Base-by-base conservation (phyloP, 2,113 vertebrate species). In the Paracanthobrama guichenoti region DNA sequence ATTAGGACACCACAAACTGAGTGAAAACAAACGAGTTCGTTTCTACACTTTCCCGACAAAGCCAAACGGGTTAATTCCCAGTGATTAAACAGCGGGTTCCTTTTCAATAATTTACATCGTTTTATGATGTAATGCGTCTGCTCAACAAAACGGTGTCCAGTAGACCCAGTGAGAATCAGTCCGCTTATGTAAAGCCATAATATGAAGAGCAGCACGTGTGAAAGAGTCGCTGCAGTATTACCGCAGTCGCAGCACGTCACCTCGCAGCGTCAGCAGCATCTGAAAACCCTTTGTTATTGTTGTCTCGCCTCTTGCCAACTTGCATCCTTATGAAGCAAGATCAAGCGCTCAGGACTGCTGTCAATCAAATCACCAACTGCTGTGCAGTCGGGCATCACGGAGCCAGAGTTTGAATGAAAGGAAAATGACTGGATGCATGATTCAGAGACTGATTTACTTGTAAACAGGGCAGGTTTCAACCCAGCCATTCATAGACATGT, bases 241-340 rank as follows among this genome's bases (percentile, higher is more conserved):
- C 87, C 74, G 87, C 85, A 86, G 85, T 86, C 84, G 46, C 77
- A 81, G 74, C 80, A 85, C 78, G 85, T 82, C 81, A 86, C 78
- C 67, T 62, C 53, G 82, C 87, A 48, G 69, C 73, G 82, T 86
- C 87, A 88, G 87, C 87, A 82, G 64, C 74, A 84, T 50, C 77
- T 77, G 71, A 81, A 69, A 86, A 44, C 57, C 77, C 44, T 72
- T 78, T 88, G 79, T 79, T 87, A 79, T 77, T 31, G 55, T 60
- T 69, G 7, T 79, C 22, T 79, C 57, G 83, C 69, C 60, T 86
- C 64, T 75, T 79, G 79, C 83, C 84, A 85, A 55, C 84, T 86
- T 71, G 46, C 83, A 78, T 74, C 80, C 78, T 53, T 50, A 44
- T 62, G 75, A 72, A 55, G 66, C 69, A 46, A 81, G 71, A 74